Conservation (phyloP, 2,888 invertebrate species). For the Caenorhabditis wallacei region DNA sequence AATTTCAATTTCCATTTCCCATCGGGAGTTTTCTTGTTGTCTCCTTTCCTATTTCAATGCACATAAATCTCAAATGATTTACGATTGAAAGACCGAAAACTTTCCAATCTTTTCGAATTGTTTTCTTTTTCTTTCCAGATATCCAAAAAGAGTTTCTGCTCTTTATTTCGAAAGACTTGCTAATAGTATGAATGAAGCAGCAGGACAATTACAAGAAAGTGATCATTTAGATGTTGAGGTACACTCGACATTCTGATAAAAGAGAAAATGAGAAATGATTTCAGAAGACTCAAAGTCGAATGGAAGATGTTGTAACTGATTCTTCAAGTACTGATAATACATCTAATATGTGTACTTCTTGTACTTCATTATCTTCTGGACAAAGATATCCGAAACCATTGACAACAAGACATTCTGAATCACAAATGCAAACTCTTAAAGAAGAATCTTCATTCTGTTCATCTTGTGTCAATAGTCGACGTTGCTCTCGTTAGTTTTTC, state of each 20-base stretch:
- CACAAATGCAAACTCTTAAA: slow-evolving; percentile 62
- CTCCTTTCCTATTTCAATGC: slow-evolving; percentile 33
- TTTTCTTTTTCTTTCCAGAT: slow-evolving; percentile 53
- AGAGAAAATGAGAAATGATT: slow-evolving; percentile 20
- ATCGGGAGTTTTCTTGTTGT: slow-evolving; percentile 39
- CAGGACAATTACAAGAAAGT: slow-evolving; percentile 73
- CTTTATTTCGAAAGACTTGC: slow-evolving; percentile 75
- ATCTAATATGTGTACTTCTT: slow-evolving; percentile 63
- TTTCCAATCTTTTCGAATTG: slow-evolving; percentile 8
- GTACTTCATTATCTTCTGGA: slow-evolving; percentile 55
- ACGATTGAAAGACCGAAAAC: slow-evolving; percentile 46
- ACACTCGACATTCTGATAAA: slow-evolving; percentile 42
- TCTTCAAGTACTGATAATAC: slow-evolving; percentile 64
- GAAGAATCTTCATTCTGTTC: slow-evolving; percentile 66
- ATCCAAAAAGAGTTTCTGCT: slow-evolving; percentile 73
- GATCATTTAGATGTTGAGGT: slow-evolving; percentile 75
- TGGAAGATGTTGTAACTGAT: slow-evolving; percentile 63
- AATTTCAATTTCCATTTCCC: slow-evolving; percentile 53
- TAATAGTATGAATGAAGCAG: slow-evolving; percentile 73
- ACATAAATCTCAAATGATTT: slow-evolving; percentile 58
- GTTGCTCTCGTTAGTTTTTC: slow-evolving; percentile 61
- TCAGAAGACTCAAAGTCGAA: slow-evolving; percentile 63
- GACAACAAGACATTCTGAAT: slow-evolving; percentile 58
- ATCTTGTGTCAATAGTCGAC: slow-evolving; percentile 52
- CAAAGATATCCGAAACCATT: slow-evolving; percentile 51